A percentile compares a stretch with the other conserved stretches of the same genome.
Evolutionary conservation across 2,888 invertebrate genomes (phyloP).

Genomic region (Ophion slaviceki): DNA sequence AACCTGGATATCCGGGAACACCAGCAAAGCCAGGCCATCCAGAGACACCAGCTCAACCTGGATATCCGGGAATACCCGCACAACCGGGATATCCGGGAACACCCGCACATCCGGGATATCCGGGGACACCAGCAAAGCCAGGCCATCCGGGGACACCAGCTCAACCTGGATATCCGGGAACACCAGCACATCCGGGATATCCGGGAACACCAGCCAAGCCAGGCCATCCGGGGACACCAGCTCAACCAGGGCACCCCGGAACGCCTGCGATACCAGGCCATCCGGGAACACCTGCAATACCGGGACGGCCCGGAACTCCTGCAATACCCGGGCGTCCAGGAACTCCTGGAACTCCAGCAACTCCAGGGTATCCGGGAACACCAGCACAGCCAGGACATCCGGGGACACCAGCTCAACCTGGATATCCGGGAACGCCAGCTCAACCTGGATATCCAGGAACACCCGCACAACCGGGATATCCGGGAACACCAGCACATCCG

Average conservation of each 20-base stretch:
- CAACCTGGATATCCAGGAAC: conserved; percentile 80
- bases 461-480: conserved; percentile 67
- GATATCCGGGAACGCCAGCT: conserved; percentile 81
- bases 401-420: conserved; percentile 65
- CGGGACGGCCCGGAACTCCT: conserved; percentile 74
- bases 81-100: conserved; percentile 80
- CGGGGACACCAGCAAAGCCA: conserved; percentile 49
- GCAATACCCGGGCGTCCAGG: conserved; percentile 66
- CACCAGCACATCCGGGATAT: conserved; percentile 56
- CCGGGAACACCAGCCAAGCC: conserved; percentile 43
- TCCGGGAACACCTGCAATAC: conserved; percentile 32
- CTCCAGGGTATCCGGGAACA: conserved; percentile 60
- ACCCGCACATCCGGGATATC: conserved; percentile 54
- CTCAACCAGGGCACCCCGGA: conserved; percentile 64
- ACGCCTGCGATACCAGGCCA: conserved; percentile 57
- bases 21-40: conserved; percentile 67
- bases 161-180: too few relatives aligned
- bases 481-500: conserved; percentile 67
- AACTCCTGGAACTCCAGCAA: conserved; percentile 64
- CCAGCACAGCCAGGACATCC: conserved; percentile 67
- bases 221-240: conserved; percentile 76
- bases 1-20: conserved; percentile 60
- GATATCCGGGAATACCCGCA: conserved; percentile 81
- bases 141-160: too few relatives aligned
- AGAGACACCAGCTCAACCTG: conserved; percentile 61